Conservation (phyloP, 2,888 invertebrate genomes). For the Aphodius sticticus region DNA sequence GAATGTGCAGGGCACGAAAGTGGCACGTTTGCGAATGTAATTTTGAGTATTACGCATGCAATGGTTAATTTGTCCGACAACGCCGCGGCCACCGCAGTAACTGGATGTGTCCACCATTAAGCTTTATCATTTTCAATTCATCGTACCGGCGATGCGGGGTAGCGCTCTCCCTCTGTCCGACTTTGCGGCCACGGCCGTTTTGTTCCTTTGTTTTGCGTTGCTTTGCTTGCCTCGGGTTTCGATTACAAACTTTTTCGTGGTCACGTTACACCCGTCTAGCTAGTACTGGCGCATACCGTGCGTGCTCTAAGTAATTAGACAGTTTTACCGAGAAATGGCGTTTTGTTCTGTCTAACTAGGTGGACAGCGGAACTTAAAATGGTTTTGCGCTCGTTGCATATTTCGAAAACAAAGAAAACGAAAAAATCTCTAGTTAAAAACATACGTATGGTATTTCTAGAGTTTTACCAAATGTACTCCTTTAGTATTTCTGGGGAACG, state of each 20-base stretch:
- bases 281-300: background rate
- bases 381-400: no score
- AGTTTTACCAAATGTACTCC: no score
- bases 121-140: slow-evolving; percentile 25
- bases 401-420: no score
- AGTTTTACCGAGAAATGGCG: no score
- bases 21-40: slow-evolving; percentile 17
- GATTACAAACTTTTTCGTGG: background rate
- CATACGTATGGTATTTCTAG: no score
- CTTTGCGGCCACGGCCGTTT: background rate
- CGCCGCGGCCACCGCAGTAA: background rate
- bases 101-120: slow-evolving; percentile 5
- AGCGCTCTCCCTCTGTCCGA: background rate
- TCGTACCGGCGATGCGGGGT: background rate
- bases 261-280: background rate
- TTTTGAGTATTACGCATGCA: slow-evolving; percentile 21
- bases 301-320: background rate
- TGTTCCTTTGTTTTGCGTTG: slow-evolving; percentile 15
- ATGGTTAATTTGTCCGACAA: slow-evolving; percentile 22
- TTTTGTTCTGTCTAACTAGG: no score
- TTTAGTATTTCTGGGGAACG: no score
- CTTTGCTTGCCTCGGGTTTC: slow-evolving; percentile 13
- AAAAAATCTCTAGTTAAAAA: no score
- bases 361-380: no score
- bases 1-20: slow-evolving; percentile 14